Evolutionary conservation across 2,113 vertebrate genomes (phyloP).

Genomic region (Odontophorus gujanensis): DNA sequence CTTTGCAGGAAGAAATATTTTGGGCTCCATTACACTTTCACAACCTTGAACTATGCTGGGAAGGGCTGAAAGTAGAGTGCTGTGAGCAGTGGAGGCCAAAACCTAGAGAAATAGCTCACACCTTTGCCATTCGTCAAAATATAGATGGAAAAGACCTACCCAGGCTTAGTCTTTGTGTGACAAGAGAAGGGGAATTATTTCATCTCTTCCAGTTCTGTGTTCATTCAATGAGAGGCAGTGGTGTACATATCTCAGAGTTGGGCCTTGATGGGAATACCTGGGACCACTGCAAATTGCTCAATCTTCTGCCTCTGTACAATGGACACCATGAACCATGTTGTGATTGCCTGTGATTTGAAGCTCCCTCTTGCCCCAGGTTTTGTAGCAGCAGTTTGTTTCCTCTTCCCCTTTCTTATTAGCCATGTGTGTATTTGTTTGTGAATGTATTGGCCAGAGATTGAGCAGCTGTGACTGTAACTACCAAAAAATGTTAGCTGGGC

Average conservation of each 20-base stretch:
- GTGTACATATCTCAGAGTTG: neutral
- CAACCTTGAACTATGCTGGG: slow-evolving; percentile 54
- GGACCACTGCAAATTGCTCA: neutral
- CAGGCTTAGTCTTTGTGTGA: neutral
- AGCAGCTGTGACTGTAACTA: neutral
- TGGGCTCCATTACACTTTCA: slow-evolving; percentile 63
- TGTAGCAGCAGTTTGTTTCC: neutral
- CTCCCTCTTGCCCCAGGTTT: neutral
- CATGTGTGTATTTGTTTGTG: fast-evolving
- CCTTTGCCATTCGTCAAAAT: neutral
- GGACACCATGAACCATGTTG: fast-evolving
- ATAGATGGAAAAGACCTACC: neutral
- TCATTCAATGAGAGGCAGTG: neutral
- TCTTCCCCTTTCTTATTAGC: neutral
- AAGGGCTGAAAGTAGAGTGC: slow-evolving; percentile 4
- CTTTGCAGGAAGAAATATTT: slow-evolving; percentile 65
- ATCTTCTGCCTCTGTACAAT: neutral
- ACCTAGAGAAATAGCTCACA: neutral
- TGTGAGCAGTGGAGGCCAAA: neutral
- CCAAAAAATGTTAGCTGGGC: neutral
- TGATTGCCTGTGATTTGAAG: neutral
- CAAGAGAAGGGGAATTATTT: neutral
- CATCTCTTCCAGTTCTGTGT: neutral
- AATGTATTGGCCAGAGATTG: neutral
- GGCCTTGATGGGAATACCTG: neutral